Evolutionary conservation across 2,797 vertebrate species (phyloP).

Genomic region (Orestias chungarensis): DNA sequence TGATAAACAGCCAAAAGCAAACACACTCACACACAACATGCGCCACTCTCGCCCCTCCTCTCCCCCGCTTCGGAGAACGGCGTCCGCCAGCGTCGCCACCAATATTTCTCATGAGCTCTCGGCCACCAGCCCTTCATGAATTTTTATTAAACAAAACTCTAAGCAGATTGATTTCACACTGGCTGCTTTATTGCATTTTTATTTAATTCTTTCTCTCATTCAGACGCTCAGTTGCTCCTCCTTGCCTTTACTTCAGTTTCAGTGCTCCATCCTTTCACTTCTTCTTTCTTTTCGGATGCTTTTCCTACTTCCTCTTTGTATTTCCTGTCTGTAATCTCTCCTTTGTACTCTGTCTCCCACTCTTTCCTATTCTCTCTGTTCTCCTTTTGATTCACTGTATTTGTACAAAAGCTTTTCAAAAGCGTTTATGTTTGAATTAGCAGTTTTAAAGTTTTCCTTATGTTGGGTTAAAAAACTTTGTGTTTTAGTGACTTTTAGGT

Average conservation of each 20-base stretch:
- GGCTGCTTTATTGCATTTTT: conserved; percentile 97
- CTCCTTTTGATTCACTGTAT: conserved; percentile 60
- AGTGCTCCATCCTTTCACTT: conserved; percentile 59
- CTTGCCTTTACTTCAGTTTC: conserved; percentile 59
- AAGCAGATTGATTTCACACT: conserved; percentile 98
- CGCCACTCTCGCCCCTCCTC: conserved; percentile 29
- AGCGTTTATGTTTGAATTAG: conserved; percentile 71
- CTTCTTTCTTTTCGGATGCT: conserved; percentile 47
- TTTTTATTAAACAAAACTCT: conserved; percentile 99
- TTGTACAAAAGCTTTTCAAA: conserved; percentile 67
- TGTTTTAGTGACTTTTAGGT: conserved; percentile 8
- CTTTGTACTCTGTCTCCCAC: conserved; percentile 38
- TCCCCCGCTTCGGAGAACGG: conserved; percentile 35
- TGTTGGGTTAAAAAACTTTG: too few relatives aligned
- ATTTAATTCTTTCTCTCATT: conserved; percentile 91
- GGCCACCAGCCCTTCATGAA: conserved; percentile 95
- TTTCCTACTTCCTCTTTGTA: conserved; percentile 52
- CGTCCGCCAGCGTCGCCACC: conserved; percentile 74
- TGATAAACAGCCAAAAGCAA: conserved; percentile 69
- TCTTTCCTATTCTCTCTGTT: conserved; percentile 44
- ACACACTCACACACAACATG: conserved; percentile 52
- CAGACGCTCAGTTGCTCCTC: conserved; percentile 69
- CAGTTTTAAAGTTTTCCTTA: too few relatives aligned
- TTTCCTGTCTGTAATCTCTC: conserved; percentile 52
- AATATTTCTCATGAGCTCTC: conserved; percentile 92